These are phyloP conservation scores for Neria commutata DNA, from an alignment of 2,888 invertebrate genomes.

Conservation along the genomic window DNA sequence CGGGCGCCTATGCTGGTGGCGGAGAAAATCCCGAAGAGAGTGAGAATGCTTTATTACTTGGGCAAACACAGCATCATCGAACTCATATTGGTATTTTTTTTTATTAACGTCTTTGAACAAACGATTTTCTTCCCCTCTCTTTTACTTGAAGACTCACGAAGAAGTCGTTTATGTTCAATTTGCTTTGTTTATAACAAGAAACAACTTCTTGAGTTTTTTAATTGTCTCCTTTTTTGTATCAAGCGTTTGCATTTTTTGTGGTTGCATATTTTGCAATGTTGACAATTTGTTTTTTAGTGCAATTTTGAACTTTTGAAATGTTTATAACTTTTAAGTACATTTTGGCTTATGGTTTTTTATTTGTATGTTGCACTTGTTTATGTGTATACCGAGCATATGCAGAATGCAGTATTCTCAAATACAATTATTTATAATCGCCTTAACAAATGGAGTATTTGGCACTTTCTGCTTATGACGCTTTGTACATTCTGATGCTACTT, in stretches of 20 bases:
- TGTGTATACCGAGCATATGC: background rate
- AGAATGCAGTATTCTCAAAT: too few relatives aligned
- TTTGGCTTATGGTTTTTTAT: conserved; percentile 25
- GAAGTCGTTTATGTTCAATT: conserved; percentile 32
- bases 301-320: conserved; percentile 15
- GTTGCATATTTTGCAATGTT: conserved; percentile 10
- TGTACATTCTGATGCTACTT: too few relatives aligned
- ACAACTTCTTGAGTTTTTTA: conserved; percentile 25
- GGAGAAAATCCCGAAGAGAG: conserved; percentile 62
- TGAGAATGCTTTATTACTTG: conserved; percentile 63
- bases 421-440: too few relatives aligned
- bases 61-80: conserved; percentile 62
- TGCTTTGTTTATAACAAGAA: conserved; percentile 43
- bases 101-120: conserved; percentile 56
- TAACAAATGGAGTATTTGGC: background rate
- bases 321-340: conserved; percentile 25
- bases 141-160: conserved; percentile 24
- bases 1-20: conserved; percentile 53
- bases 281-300: background rate
- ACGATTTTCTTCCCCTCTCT: conserved; percentile 25
- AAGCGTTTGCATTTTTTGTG: conserved; percentile 16
- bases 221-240: conserved; percentile 14
- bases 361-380: conserved; percentile 5
- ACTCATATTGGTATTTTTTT: conserved; percentile 62
- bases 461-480: background rate